phyloP scores from a whole-genome alignment of 2,113 vertebrate genomes.

The Erinaceus europaeus region DNA sequence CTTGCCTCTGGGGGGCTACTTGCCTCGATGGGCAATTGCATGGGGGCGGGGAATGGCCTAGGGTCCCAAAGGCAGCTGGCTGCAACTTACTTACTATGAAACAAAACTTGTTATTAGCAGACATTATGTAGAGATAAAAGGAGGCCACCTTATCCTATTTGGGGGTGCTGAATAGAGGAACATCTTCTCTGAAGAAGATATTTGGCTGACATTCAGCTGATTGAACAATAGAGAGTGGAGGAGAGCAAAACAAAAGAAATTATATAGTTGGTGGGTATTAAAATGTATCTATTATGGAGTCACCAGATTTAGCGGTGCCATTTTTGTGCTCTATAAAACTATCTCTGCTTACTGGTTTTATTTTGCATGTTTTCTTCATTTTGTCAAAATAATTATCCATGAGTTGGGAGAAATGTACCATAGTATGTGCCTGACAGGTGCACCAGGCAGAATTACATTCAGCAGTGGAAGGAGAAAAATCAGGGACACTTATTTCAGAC shows the following conservation, averaged over 20 bases:
- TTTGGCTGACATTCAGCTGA: neutral
- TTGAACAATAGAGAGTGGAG: neutral
- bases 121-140: neutral
- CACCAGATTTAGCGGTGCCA: no score
- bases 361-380: no score
- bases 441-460: conserved; percentile 50
- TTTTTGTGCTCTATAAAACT: no score
- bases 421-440: neutral
- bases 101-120: no score
- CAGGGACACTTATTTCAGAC: conserved; percentile 56
- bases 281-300: no score
- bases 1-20: no score
- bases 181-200: neutral
- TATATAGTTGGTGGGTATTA: neutral
- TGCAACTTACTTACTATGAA: no score
- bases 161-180: neutral
- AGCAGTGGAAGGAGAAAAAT: conserved; percentile 25
- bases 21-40: no score
- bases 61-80: no score
- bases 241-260: neutral
- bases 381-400: no score
- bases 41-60: no score
- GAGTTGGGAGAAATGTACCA: no score
- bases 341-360: neutral
- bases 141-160: neutral